phyloP scores from a whole-genome alignment of 2,888 invertebrate species.

The Beris chalybata region DNA sequence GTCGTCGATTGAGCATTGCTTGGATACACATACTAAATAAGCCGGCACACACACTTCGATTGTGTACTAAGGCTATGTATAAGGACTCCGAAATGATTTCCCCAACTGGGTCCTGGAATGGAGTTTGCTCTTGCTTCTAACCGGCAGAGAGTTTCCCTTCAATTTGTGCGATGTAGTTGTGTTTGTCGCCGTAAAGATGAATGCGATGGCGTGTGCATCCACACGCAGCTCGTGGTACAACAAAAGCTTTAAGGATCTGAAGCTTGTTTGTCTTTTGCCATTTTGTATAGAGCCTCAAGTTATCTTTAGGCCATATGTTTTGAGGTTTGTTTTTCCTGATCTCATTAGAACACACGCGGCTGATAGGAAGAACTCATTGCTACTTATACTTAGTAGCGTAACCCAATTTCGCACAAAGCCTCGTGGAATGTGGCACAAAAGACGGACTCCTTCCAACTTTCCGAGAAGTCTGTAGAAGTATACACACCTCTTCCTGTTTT shows the following conservation, averaged over 20 bases:
- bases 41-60: background rate
- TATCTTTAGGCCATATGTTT: background rate
- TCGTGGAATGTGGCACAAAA: too few species aligned
- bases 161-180: background rate
- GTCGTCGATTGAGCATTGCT: background rate
- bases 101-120: background rate
- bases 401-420: too few species aligned
- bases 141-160: background rate
- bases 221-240: background rate
- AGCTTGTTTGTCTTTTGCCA: constrained; percentile 28
- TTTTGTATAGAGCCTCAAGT: constrained; percentile 20
- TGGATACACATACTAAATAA: constrained; percentile 16
- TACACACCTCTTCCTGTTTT: too few species aligned
- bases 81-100: constrained; percentile 18
- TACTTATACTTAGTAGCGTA: too few species aligned
- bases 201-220: constrained; percentile 23
- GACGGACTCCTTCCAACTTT: too few species aligned
- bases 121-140: background rate
- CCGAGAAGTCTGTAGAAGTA: too few species aligned
- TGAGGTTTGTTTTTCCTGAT: constrained; percentile 12
- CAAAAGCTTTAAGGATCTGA: constrained; percentile 21
- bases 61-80: constrained; percentile 13
- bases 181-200: constrained; percentile 6
- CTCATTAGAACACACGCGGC: background rate
- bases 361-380: too few species aligned